Evolutionary conservation across 2,888 invertebrate species (phyloP), one percentile per base, ranked within the genome.

Genomic region (Cephus spinipes): DNA sequence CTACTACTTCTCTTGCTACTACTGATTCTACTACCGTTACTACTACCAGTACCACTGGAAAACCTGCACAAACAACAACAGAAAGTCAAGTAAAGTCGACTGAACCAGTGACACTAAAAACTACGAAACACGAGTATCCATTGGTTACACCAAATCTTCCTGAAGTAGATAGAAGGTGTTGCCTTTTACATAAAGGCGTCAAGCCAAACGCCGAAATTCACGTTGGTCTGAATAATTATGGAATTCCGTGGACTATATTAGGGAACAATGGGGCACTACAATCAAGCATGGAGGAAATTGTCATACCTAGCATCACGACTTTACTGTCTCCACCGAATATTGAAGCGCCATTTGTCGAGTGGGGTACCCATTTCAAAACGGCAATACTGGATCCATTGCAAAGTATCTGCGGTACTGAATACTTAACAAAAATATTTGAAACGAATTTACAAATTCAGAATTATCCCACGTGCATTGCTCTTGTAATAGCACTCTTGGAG

Each of bases 391-490:
- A 4, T 23, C 55, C 55, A 23, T 23, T 55, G 55, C 9, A 3
- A 55, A 15, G 15, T 4, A 55, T 55, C 23, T 55, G 23, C 71
- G 71, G 71, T 71, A 0, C 1, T 31, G 12, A 9, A 12, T 71
- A 71, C 32, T 15, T 85, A 12, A 68, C 15, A 1, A 12, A 12
- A 4, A 77, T 77, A 30, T 77, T 82, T 68, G 82, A 82, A 4
- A 75, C 74, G 11, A 74, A 78, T 75, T 82, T n/a, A 12, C 74
- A 6, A 69, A 69, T 31, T 68, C 78, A 35, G 4, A 11, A n/a
- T 32, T 84, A 79, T 77, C 77, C 83, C 4, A 85, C 84, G 9
- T 77, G 75, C 35, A 69, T 84, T n/a, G 80, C 85, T 11, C 74
- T 85, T 12, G 9, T 85, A 1, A 12, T 76, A 12, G 76, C 68